Base-by-base conservation (phyloP, 2,113 vertebrate species). In the Aspiorhynchus laticeps region DNA sequence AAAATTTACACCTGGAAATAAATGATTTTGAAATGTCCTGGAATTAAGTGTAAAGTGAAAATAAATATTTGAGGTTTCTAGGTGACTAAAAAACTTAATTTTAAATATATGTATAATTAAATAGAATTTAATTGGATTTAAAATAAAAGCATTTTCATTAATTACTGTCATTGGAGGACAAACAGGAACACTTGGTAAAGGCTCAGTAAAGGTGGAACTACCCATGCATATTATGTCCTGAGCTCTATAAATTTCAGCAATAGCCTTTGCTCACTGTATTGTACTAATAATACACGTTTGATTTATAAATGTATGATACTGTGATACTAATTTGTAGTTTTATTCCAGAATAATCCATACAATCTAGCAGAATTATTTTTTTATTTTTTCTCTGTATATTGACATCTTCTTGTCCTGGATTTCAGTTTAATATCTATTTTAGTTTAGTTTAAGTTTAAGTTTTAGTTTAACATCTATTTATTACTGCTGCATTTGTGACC, bases 401-500 rank as follows among this genome's bases (percentile, higher is more conserved):
- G 2, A 28, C 8, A 19, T 51, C 15, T 26, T 46, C 24, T 51
- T 26, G 17, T 51, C 28, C 43, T 28, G 12, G 51, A 46, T 46
- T 48, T 46, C 85, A 90, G 61, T 86, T 76, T 12, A 26, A 69
- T 71, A 86, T 89, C 90, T 91, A 91, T 91, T 91, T 80, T 90
- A 87, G 3, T 48, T 43, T 41, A 41, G 7, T 41, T 76, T 31
- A 28, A 38, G 14, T 48, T 48, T 15, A 15, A 15, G 46, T 91
- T 91, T 81, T 90, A 87, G 19, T 56, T 21, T 56, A 56, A 56
- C 4, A 51, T 33, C 19, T 85, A 90, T 81, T 21, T 9, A 38
- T 82, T 24, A 71, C 7, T 69, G 28, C 83, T 33, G 69, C 41
- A 89, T 71, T 38, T 38, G 84, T 90, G 63, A 51, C 86, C 90